A percentile compares a stretch with the other conserved stretches of the same genome.
These are phyloP conservation scores for Actenoides hombroni DNA, from an alignment of 2,113 vertebrate species.

Conservation along the genomic window DNA sequence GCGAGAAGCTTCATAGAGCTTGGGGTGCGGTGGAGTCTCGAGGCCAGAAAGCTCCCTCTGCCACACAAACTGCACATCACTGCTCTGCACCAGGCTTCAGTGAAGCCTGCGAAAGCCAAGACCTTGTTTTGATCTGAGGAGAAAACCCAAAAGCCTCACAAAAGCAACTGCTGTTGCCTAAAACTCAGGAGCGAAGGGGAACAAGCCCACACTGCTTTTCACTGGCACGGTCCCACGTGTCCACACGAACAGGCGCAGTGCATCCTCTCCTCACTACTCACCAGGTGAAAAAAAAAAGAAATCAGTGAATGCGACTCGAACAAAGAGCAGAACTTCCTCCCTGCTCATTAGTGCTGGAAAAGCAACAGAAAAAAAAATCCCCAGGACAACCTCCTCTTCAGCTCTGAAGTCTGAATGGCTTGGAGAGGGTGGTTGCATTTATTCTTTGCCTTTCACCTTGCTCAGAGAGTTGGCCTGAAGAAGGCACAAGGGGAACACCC, in stretches of 20 bases:
- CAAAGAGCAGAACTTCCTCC: constrained; percentile 60
- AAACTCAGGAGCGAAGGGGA: fast-evolving
- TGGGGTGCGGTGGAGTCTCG: fast-evolving
- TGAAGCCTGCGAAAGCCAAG: background rate
- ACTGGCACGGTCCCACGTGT: background rate
- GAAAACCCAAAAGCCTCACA: background rate
- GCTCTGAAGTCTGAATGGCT: constrained; percentile 38
- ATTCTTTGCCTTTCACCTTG: background rate
- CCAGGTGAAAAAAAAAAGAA: background rate
- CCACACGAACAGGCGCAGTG: background rate
- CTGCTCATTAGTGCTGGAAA: constrained; percentile 42
- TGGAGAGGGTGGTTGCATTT: background rate
- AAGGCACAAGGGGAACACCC: background rate
- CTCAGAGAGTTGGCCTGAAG: background rate
- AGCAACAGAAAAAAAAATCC: constrained; percentile 47
- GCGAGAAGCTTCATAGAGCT: background rate
- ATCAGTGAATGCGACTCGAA: background rate
- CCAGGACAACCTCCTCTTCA: constrained; percentile 45
- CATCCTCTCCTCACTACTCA: background rate
- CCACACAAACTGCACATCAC: fast-evolving
- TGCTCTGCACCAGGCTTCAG: background rate
- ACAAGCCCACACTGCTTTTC: fast-evolving
- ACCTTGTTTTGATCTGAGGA: background rate
- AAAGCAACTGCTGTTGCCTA: background rate
- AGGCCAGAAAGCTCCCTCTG: background rate